Base-by-base conservation (phyloP, 2,113 vertebrate genomes). In the Bujurquina vittata region DNA sequence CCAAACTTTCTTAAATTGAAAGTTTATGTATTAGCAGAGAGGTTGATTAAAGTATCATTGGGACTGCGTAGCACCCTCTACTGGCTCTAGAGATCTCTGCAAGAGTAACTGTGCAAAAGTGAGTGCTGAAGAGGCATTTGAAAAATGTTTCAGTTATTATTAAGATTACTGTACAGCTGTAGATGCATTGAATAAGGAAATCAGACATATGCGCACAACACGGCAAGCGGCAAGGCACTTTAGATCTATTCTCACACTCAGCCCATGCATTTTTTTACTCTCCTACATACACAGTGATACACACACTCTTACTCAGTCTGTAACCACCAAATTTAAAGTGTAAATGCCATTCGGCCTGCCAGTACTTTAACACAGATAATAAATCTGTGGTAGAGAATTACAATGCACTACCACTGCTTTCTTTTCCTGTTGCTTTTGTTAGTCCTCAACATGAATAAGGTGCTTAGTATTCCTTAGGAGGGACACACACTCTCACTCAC, bases 341-440 rank as follows among this genome's bases (percentile, higher is more conserved):
- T 77, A 76, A 85, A 67, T 1, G 7, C 3, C 10, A 31, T 77
- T 89, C 58, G 80, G 31, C 77, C 80, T 73, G 91, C 63, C 75
- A 77, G 60, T 86, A 80, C 91, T 94, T 95, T 93, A 92, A 90
- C 91, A 4, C 0, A 91, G 92, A 94, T 94, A 95, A 96, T 96
- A 91, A 95, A 94, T 95, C 89, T 89, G 91, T 91, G 74, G 3
- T 92, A 88, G 81, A 94, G 92, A 94, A 95, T 96, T 95, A 96
- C 93, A 93, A 92, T 93, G 89, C 88, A 82, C 93, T 92, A 94
- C 88, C 92, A 91, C 90, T 88, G 86, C 86, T 95, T 91, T 92
- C 88, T 87, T 82, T 90, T 92, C 80, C 89, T 93, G 81, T 85
- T 90, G 92, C 94, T 92, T 93, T 91, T 94, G 95, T 95, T 91